phyloP scores from a whole-genome alignment of 2,113 vertebrate genomes.

The Passer domesticus region DNA sequence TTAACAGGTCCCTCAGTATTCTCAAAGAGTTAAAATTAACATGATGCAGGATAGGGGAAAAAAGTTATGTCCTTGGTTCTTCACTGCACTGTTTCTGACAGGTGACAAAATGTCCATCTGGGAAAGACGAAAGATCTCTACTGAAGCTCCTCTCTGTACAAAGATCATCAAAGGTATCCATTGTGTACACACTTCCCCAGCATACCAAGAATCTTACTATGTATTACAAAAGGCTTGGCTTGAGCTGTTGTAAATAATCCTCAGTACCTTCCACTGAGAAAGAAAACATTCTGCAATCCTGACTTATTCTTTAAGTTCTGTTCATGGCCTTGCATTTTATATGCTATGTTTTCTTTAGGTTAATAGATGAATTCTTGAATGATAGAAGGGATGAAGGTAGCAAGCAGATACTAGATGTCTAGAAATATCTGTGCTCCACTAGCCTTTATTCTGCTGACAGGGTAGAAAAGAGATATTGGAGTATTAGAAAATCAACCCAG shows the following conservation, averaged over 20 bases:
- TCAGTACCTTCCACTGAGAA: not conserved
- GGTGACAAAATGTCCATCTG: not conserved
- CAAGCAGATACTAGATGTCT: not conserved
- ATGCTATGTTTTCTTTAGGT: not conserved
- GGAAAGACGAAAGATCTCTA: not conserved
- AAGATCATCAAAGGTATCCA: not conserved
- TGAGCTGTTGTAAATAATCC: not conserved
- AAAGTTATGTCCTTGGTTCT: not conserved
- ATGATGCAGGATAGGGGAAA: not conserved
- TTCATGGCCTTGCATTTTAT: not conserved
- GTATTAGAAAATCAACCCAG: not conserved
- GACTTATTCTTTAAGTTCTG: not conserved
- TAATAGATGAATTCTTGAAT: not conserved
- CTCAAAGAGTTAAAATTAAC: not conserved
- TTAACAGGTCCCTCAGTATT: not conserved
- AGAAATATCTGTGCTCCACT: not conserved
- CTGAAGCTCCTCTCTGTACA: not conserved
- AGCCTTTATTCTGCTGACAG: not conserved
- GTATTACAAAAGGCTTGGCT: not conserved
- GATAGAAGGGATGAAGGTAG: not conserved
- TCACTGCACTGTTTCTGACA: not conserved
- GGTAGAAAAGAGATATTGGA: not conserved
- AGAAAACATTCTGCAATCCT: not conserved
- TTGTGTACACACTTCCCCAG: not conserved
- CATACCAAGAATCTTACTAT: not conserved